Conservation (phyloP, 2,113 vertebrate species). For the Oreochromis tanganicae region DNA sequence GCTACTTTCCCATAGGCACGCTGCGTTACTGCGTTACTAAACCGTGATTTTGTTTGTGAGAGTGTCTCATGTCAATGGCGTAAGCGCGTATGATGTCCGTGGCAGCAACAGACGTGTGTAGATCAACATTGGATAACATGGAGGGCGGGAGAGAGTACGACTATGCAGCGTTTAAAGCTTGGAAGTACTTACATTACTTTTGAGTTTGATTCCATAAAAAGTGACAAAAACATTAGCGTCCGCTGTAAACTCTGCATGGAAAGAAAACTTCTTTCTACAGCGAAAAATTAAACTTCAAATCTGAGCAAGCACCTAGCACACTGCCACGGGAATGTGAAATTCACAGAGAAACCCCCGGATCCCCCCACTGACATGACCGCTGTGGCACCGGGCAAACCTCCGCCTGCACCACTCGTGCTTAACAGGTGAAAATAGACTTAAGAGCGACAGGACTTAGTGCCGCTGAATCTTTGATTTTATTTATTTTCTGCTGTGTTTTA, state of each 20-base stretch:
- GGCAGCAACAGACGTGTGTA: neutral
- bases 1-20: neutral
- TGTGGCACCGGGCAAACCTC: neutral
- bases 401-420: neutral
- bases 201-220: neutral
- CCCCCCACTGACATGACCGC: neutral
- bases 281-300: neutral
- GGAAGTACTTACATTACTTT: neutral
- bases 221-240: neutral
- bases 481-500: neutral
- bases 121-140: neutral
- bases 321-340: neutral
- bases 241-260: accelerated
- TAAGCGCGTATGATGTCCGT: neutral
- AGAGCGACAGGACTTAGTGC: neutral
- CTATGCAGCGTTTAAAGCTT: neutral
- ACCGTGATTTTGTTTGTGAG: neutral
- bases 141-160: neutral
- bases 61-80: neutral
- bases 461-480: neutral
- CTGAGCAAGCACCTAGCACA: neutral
- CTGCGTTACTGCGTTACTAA: neutral
- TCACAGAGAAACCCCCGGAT: neutral
- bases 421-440: neutral
- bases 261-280: neutral